Percentiles rank a stretch among this genome's conserved stretches.
These are phyloP conservation scores for Trochalopteron elliotii DNA, from an alignment of 2,113 vertebrate species.

Conservation along the genomic window DNA sequence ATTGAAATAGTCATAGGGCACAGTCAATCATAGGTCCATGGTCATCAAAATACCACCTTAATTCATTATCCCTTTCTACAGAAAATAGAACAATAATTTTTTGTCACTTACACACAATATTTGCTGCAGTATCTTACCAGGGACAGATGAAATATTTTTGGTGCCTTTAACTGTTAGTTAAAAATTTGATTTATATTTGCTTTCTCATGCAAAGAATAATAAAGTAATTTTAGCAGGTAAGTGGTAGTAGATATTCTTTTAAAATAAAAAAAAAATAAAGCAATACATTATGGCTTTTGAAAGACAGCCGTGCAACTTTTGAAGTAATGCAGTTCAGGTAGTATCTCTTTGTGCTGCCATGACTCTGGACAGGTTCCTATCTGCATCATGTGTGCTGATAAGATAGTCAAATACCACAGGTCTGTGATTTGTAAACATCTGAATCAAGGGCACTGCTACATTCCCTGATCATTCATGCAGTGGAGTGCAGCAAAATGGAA, in stretches of 20 bases:
- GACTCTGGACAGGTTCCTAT: not conserved
- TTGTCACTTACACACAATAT: not conserved
- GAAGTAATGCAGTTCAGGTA: not conserved
- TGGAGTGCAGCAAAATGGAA: slow-evolving; percentile 8
- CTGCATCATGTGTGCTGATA: not conserved
- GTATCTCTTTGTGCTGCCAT: not conserved
- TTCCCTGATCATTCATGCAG: not conserved
- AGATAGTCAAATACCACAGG: slow-evolving; percentile 17
- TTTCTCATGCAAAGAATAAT: not conserved
- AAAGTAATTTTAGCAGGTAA: not conserved
- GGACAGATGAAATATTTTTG: not conserved
- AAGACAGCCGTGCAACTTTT: not conserved
- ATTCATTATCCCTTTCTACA: not conserved
- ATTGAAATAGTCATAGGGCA: not conserved
- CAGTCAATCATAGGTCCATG: not conserved
- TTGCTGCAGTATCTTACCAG: not conserved
- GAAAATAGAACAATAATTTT: not conserved
- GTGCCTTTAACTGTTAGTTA: not conserved
- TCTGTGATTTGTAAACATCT: slow-evolving; percentile 41
- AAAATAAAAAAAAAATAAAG: not conserved
- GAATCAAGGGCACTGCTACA: slow-evolving; percentile 16
- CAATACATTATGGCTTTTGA: not conserved
- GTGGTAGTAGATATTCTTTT: not conserved
- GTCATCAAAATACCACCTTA: not conserved
- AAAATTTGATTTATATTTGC: not conserved